These are phyloP conservation scores for Protonemura montana DNA, from an alignment of 2,888 invertebrate species.

Conservation along the genomic window DNA sequence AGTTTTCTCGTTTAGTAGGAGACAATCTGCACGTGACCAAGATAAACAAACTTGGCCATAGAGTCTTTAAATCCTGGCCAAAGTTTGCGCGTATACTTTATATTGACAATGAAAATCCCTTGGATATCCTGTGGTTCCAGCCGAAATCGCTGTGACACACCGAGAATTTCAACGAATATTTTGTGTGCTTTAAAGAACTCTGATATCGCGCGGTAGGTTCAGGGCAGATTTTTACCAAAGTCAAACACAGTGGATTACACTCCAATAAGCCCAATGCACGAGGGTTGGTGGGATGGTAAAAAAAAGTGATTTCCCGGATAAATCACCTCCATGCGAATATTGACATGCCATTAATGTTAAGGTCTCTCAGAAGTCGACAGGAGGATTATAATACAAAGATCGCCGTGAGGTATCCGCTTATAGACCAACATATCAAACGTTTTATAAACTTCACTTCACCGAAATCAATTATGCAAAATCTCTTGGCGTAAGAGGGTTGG, in stretches of 20 bases:
- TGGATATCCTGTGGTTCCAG: too few species aligned
- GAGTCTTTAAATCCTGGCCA: neutral
- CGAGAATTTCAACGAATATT: neutral
- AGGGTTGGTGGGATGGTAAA: too few species aligned
- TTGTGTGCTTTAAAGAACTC: neutral
- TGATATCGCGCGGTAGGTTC: neutral
- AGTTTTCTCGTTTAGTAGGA: constrained; percentile 25
- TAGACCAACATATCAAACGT: neutral
- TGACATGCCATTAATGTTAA: neutral
- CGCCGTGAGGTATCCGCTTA: neutral
- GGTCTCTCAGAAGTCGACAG: too few species aligned
- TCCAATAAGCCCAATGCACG: too few species aligned
- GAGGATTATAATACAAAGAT: too few species aligned
- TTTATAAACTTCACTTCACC: neutral
- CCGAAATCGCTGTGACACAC: too few species aligned
- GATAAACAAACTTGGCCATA: constrained; percentile 5
- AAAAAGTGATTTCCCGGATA: neutral
- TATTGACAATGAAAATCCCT: neutral
- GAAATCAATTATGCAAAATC: constrained; percentile 7
- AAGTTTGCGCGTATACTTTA: neutral
- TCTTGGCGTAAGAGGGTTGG: neutral
- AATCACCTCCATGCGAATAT: neutral
- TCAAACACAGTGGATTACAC: too few species aligned
- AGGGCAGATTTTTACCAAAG: too few species aligned
- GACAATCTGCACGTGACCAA: constrained; percentile 30